phyloP scores from a whole-genome alignment of 2,113 vertebrate species.

The Paracanthobrama guichenoti region DNA sequence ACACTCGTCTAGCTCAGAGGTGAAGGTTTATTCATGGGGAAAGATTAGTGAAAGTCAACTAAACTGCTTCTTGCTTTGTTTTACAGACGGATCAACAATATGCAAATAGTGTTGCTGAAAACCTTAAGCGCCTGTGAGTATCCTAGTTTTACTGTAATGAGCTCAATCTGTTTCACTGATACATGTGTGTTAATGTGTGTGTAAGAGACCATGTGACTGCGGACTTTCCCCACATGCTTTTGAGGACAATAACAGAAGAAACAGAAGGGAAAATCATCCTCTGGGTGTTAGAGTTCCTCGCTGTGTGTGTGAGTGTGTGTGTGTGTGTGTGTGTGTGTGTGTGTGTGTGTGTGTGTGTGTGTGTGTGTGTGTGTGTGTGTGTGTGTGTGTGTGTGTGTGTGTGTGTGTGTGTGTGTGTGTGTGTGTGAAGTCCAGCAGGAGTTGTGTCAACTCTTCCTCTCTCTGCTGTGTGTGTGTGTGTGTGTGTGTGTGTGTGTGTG shows the following conservation, averaged over 20 bases:
- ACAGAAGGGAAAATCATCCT: background rate
- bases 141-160: slow-evolving; percentile 42
- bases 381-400: too few relatives aligned
- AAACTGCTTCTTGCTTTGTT: slow-evolving; percentile 7
- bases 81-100: slow-evolving; percentile 76
- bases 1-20: background rate
- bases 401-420: too few relatives aligned
- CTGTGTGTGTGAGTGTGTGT: background rate
- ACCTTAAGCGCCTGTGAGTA: slow-evolving; percentile 78
- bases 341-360: too few relatives aligned
- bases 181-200: slow-evolving; percentile 25
- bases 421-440: too few relatives aligned
- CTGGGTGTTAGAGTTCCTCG: background rate
- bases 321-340: too few relatives aligned
- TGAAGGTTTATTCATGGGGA: background rate
- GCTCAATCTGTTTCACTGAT: slow-evolving; percentile 40
- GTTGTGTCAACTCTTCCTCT: too few relatives aligned
- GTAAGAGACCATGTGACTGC: slow-evolving; percentile 21
- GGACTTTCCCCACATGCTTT: background rate
- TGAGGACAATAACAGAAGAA: background rate
- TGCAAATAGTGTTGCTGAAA: slow-evolving; percentile 74
- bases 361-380: too few relatives aligned
- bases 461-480: too few relatives aligned
- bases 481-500: too few relatives aligned
- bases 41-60: background rate